Evolutionary conservation across 2,888 invertebrate genomes (phyloP).

Genomic region (Morinoia aosen): DNA sequence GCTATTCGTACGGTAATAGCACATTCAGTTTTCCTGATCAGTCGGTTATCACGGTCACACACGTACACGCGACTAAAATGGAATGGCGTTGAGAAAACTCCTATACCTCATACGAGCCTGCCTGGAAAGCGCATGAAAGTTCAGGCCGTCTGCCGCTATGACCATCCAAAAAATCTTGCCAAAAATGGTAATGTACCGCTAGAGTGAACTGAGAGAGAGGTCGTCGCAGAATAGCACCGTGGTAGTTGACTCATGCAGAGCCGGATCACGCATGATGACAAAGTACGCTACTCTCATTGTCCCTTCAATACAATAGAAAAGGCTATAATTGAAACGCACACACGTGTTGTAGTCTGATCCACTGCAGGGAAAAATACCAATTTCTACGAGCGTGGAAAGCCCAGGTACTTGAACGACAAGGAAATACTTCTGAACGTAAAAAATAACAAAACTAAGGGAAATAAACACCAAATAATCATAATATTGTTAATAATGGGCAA

Average conservation of each 20-base stretch:
- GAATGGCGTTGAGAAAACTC: background rate
- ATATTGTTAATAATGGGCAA: no score
- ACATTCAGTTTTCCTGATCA: background rate
- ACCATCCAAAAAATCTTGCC: slow-evolving; percentile 35
- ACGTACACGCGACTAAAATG: background rate
- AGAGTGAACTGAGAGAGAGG: background rate
- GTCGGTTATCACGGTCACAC: background rate
- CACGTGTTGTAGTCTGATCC: background rate
- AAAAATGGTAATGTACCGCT: slow-evolving; percentile 38
- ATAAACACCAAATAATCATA: background rate
- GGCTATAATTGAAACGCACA: background rate
- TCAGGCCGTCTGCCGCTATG: background rate
- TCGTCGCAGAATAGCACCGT: background rate
- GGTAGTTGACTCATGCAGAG: background rate
- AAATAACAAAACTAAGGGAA: background rate
- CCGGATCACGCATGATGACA: background rate
- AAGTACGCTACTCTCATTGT: background rate
- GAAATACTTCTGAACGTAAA: background rate
- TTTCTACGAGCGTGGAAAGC: background rate
- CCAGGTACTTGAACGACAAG: background rate
- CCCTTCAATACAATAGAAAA: background rate
- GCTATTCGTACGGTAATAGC: background rate
- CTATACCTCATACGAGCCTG: background rate
- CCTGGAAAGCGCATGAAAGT: slow-evolving; percentile 44
- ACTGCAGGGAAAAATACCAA: background rate